A percentile compares a stretch with the other conserved stretches of the same genome.
These are phyloP conservation scores for Rhinichthys osculus DNA, from an alignment of 2,797 vertebrate genomes.

Conservation along the genomic window DNA sequence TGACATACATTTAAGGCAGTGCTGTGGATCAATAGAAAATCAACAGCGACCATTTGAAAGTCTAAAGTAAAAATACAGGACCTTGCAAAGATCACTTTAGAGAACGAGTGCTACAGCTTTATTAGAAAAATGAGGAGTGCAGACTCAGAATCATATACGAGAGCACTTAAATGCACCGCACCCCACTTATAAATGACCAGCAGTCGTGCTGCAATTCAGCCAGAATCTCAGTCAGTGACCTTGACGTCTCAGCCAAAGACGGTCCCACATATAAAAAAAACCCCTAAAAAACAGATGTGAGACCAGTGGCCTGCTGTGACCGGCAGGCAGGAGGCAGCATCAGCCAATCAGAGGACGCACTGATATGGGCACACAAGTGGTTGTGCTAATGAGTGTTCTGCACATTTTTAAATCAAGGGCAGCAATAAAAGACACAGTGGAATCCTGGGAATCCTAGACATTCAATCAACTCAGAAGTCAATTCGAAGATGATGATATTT, in stretches of 20 bases:
- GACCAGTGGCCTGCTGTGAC: constrained; percentile 29
- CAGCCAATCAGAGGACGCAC: constrained; percentile 1
- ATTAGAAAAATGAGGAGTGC: constrained; percentile 36
- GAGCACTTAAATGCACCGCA: constrained; percentile 1
- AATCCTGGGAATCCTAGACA: not conserved
- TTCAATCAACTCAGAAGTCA: not conserved
- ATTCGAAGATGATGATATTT: not conserved
- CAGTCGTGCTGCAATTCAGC: constrained; percentile 10
- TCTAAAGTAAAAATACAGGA: constrained; percentile 11
- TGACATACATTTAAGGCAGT: constrained; percentile 9
- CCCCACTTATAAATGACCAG: constrained; percentile 19
- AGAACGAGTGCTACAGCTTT: constrained; percentile 9
- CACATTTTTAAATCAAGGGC: not conserved
- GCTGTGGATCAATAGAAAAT: not conserved
- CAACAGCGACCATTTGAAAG: not conserved
- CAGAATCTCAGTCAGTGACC: constrained; percentile 33
- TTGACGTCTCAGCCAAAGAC: constrained; percentile 32
- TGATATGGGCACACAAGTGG: constrained; percentile 1
- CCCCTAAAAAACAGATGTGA: constrained; percentile 32
- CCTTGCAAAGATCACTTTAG: constrained; percentile 9
- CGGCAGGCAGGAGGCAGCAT: constrained; percentile 9
- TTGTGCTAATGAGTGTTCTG: constrained; percentile 11
- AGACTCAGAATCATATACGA: not conserved
- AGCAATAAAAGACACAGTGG: not conserved
- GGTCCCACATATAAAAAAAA: not conserved